Evolutionary conservation across 2,113 vertebrate genomes (phyloP).

Genomic region (Phrynosoma platyrhinos): DNA sequence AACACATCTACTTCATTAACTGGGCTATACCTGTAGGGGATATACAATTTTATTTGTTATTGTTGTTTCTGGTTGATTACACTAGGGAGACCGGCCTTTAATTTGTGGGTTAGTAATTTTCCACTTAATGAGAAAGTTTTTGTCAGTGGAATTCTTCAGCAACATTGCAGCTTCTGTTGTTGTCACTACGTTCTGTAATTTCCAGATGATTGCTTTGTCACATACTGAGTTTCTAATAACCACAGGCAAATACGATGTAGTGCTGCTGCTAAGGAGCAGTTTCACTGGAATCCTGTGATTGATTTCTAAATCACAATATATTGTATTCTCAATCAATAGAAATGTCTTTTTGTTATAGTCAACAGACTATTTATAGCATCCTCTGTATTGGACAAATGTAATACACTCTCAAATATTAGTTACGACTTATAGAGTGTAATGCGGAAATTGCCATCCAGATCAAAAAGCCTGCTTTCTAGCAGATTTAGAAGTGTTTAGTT

Average conservation of each 20-base stretch:
- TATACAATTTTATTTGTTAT: not conserved
- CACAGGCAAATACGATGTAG: not conserved
- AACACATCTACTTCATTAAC: no score
- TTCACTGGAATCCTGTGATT: slow-evolving; percentile 36
- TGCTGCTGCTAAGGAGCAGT: slow-evolving; percentile 23
- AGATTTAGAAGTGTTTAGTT: not conserved
- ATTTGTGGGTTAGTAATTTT: not conserved
- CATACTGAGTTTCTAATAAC: not conserved
- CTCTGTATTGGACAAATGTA: not conserved
- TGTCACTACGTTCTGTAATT: slow-evolving; percentile 1
- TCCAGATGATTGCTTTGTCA: not conserved
- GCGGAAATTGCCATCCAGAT: not conserved
- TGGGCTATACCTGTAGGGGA: no score
- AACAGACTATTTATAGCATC: slow-evolving; percentile 7
- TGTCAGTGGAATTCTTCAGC: not conserved
- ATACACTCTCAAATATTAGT: not conserved
- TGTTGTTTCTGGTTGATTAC: no score
- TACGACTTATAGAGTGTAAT: not conserved
- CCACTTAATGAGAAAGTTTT: not conserved
- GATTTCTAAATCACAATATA: not conserved
- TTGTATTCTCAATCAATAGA: not conserved
- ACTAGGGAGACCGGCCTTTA: not conserved
- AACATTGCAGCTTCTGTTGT: slow-evolving; percentile 39
- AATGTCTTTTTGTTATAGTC: not conserved
- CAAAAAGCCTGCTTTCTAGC: not conserved